Evolutionary conservation across 2,113 vertebrate species (phyloP), one percentile per base, ranked within the genome.

Genomic region (Felis chaus): DNA sequence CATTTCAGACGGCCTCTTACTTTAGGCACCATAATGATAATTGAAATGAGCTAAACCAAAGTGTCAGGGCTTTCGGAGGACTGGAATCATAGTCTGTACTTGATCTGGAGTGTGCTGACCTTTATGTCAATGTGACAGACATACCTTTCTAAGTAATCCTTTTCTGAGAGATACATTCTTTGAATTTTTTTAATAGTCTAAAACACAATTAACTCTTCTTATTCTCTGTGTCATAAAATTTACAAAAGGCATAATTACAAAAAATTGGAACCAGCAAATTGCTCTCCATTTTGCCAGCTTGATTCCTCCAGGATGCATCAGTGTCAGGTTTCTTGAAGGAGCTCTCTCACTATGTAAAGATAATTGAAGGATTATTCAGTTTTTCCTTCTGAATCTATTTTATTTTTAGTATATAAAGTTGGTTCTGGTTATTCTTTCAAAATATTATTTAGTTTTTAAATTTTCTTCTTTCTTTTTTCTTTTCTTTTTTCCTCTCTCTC

Each of bases 381-480:
- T 97, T 90, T 53, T 69, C 61, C 1, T 69, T 27, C 9, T 69
- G 45, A 90, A 76, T 90, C 19, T 45, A 14, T 71, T 81, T 92
- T 92, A 68, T 95, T 96, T 92, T 89, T 71, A 87, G 2, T 83
- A 27, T 85, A 39, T 57, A 23, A 96, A 31, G 25, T 92, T 89
- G 7, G 8, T 82, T 91, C 21, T 69, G 66, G 12, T 92, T 92
- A 41, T 86, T 71, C 2, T 97, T 95, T 7, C 41, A 66, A 21
- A 50, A 89, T 69, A 79, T 78, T 81, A 45, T 86, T 94, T 69
- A 39, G 7, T 83, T 95, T 94, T 48, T 50, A 78, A 36, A 13
- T 78, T 93, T 81, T 86, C 29, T 55, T 81, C 83, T 65, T 11
- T 36, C 12, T n/a, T 27, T 4, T 39, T 74, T 33, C 29, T 48